A percentile compares a stretch with the other conserved stretches of the same genome.
Evolutionary conservation across 2,797 vertebrate species (phyloP).

Genomic region (Acanthurus lineatus): DNA sequence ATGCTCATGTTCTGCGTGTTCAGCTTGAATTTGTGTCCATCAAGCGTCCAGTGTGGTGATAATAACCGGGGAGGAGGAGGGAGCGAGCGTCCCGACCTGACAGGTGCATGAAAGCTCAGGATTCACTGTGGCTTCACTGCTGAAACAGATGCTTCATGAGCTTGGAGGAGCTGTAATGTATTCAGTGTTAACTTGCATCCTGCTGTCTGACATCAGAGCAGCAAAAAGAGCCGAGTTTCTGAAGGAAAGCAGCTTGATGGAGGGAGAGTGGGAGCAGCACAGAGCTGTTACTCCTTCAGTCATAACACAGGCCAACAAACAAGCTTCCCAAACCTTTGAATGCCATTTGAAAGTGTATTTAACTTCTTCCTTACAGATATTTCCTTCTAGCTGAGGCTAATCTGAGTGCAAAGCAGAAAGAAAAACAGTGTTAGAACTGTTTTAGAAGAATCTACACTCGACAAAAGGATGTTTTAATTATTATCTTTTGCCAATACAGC

Average conservation of each 20-base stretch:
- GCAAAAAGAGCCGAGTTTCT: not conserved
- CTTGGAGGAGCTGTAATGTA: conserved; percentile 15
- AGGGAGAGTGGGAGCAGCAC: too few relatives aligned
- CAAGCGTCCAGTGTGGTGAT: conserved; percentile 25
- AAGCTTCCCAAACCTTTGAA: not conserved
- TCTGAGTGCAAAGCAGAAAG: too few relatives aligned
- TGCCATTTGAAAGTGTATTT: not conserved
- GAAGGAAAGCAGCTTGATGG: too few relatives aligned
- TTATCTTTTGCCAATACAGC: too few relatives aligned
- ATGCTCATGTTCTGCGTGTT: not conserved
- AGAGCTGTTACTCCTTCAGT: not conserved
- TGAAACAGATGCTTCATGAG: conserved; percentile 34
- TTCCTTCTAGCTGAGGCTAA: too few relatives aligned
- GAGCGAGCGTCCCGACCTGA: not conserved
- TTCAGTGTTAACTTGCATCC: not conserved
- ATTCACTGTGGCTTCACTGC: not conserved
- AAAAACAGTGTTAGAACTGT: too few relatives aligned
- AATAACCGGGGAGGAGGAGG: not conserved
- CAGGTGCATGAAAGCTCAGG: conserved; percentile 27
- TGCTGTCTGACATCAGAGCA: conserved; percentile 17
- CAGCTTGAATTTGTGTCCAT: conserved; percentile 36
- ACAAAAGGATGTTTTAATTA: too few relatives aligned
- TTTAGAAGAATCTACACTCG: too few relatives aligned
- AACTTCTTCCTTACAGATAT: too few relatives aligned
- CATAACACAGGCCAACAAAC: not conserved